Evolutionary conservation across 2,113 vertebrate genomes (phyloP).

Genomic region (Toxostoma redivivum): DNA sequence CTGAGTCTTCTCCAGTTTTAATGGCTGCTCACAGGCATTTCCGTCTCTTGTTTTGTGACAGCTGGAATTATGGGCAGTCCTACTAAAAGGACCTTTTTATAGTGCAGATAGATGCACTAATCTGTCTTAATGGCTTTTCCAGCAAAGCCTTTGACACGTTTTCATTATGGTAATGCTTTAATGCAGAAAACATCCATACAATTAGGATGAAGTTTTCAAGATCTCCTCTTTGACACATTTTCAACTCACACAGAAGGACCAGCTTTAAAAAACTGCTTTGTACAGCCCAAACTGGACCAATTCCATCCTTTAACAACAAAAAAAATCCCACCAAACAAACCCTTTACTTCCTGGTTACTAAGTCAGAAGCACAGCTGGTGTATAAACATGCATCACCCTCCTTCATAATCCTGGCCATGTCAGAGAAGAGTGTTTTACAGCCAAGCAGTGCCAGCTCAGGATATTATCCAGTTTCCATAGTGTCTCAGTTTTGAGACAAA

Average conservation of each 20-base stretch:
- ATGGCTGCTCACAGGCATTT: not conserved
- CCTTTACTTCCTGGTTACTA: not conserved
- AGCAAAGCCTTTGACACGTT: slow-evolving; percentile 43
- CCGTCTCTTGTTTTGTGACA: not conserved
- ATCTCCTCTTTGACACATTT: not conserved
- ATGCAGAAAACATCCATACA: not conserved
- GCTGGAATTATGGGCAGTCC: not conserved
- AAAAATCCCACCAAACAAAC: not conserved
- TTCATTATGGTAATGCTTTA: slow-evolving; percentile 20
- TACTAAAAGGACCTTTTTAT: slow-evolving; percentile 29
- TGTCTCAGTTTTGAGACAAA: not conserved
- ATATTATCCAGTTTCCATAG: not conserved
- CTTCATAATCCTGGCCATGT: not conserved
- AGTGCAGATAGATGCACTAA: slow-evolving; percentile 45
- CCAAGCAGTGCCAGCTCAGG: not conserved
- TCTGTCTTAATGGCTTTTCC: slow-evolving; percentile 39
- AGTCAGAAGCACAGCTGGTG: not conserved
- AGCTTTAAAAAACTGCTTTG: not conserved
- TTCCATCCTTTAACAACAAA: not conserved
- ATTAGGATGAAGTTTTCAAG: slow-evolving; percentile 5
- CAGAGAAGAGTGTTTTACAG: not conserved
- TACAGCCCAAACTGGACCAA: not conserved
- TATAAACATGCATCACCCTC: not conserved
- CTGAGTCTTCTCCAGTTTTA: not conserved
- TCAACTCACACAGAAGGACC: not conserved